phyloP scores from a whole-genome alignment of 2,113 vertebrate species.

The Montifringilla adamsi region DNA sequence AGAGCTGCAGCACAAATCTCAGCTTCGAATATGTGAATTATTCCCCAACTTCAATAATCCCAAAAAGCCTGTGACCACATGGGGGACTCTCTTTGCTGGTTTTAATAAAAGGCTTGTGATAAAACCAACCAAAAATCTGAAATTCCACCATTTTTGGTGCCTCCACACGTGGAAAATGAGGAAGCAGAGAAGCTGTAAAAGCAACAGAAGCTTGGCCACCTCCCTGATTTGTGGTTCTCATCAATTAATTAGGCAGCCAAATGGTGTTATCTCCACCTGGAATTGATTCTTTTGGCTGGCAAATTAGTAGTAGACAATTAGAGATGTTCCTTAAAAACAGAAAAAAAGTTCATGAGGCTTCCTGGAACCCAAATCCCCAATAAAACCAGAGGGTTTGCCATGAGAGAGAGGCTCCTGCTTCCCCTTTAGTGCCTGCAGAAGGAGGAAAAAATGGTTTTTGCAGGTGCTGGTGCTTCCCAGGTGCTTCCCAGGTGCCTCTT shows the following conservation, averaged over 20 bases:
- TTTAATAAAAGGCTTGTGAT: background rate
- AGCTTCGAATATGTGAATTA: rapidly evolving
- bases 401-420: background rate
- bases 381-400: background rate
- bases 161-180: background rate
- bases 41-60: background rate
- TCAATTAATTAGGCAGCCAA: background rate
- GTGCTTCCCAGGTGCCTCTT: no score
- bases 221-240: background rate
- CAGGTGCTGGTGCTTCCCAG: background rate
- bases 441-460: background rate
- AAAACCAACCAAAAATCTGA: background rate
- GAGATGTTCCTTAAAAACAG: background rate
- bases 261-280: background rate
- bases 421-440: background rate
- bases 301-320: constrained; percentile 3
- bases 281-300: background rate
- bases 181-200: background rate
- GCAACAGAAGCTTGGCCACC: background rate
- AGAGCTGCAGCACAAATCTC: background rate
- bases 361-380: background rate
- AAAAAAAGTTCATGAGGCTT: background rate
- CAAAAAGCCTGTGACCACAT: rapidly evolving
- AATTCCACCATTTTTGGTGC: rapidly evolving
- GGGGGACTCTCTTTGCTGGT: background rate